Conservation (phyloP, 2,797 vertebrate species). For the Lepilemur septentrionalis region DNA sequence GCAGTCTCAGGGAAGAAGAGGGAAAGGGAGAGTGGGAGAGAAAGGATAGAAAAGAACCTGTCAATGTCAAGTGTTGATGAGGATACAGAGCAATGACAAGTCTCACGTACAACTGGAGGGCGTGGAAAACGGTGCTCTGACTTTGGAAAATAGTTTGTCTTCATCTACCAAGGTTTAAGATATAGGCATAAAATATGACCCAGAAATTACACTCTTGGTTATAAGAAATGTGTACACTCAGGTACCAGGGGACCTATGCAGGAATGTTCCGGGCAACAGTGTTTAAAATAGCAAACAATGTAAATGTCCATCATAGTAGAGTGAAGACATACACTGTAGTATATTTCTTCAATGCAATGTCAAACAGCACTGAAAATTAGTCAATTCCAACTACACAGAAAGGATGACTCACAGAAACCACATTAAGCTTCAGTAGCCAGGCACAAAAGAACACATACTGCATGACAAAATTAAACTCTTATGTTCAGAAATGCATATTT, state of each 20-base stretch:
- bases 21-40: neutral
- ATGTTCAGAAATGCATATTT: neutral
- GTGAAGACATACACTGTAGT: neutral
- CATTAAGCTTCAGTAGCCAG: neutral
- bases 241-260: neutral
- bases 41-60: neutral
- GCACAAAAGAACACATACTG: neutral
- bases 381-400: neutral
- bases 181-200: neutral
- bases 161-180: neutral
- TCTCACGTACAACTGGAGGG: too few species aligned
- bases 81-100: too few species aligned
- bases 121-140: neutral
- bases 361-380: neutral
- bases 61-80: too few species aligned
- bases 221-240: neutral
- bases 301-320: neutral
- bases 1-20: too few species aligned
- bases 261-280: neutral
- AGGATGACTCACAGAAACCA: neutral
- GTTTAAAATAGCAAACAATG: constrained; percentile 37
- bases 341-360: neutral
- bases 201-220: neutral
- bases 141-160: neutral
- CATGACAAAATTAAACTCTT: neutral